Base-by-base conservation (phyloP, 2,888 invertebrate species). In the Pterostichus niger region DNA sequence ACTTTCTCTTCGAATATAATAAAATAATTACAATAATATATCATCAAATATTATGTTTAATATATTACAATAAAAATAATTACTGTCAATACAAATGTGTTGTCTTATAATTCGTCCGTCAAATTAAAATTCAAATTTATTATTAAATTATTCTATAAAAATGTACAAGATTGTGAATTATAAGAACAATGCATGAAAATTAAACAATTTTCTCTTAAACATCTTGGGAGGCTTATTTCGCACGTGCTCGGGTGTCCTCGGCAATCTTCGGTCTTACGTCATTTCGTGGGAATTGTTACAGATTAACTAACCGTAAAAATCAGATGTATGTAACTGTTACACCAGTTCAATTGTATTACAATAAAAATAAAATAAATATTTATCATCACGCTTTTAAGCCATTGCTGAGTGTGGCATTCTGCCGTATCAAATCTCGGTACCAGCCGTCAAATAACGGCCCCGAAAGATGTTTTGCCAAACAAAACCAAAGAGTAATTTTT, bases 281-380 rank as follows among this genome's bases (percentile, higher is more conserved):
- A 84, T 54, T 61, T 75, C 84, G 84, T 84, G 84, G 76, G 84
- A 84, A 84, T 68, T 84, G 81, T 84, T 84, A 75, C 68, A 77
- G 59, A 84, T 84, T 84, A 75, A 64, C 76, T 76, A 81, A 84
- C 76, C 76, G 80, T 56, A 44, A 44, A 46, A 49, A 35, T 13
- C 44, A 13, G 3, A 15, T 73, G 73, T 9, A 24, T 24, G 24
- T 24, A 24, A 35, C 35, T 40, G 15, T 24, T 54, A 54, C 59
- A 40, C 35, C 61, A 15, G 44, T 31, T 31, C 46, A 79, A 46
- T 24, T 24, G n/a, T n/a, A n/a, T n/a, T 1, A 17, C 40, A 46
- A 61, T 56, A 33, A 15, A 56, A 24, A 10, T 17, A 10, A 24
- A 56, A 59, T 11, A n/a, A n/a, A n/a, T n/a, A n/a, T n/a, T n/a